A percentile compares a stretch with the other conserved stretches of the same genome.
Conservation (phyloP, 2,113 vertebrate species). For the Coturnix japonica region DNA sequence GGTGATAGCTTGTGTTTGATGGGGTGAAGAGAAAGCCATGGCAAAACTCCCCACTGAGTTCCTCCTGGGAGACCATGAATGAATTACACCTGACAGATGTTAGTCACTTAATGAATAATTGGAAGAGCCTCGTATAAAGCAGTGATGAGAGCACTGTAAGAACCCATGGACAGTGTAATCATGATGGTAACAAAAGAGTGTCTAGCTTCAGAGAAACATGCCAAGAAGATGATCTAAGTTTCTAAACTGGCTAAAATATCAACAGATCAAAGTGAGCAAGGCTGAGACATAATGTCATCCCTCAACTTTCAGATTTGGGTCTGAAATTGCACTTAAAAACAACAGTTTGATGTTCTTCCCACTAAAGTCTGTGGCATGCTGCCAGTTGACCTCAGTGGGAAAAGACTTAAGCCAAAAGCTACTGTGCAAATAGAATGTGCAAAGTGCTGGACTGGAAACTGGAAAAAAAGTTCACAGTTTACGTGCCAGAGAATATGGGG, state of each 20-base stretch:
- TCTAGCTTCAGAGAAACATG: constrained; percentile 21
- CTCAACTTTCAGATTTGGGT: constrained; percentile 17
- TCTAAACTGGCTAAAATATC: constrained; percentile 24
- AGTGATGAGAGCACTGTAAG: constrained; percentile 44
- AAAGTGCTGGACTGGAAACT: not conserved
- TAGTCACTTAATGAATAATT: constrained; percentile 30
- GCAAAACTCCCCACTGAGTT: constrained; percentile 18
- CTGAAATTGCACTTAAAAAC: constrained; percentile 35
- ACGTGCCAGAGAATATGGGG: not conserved
- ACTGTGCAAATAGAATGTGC: not conserved
- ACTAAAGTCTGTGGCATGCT: constrained; percentile 6
- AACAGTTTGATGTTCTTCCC: constrained; percentile 32
- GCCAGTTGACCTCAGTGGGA: constrained; percentile 42
- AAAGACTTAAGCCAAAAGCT: constrained; percentile 12
- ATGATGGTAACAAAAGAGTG: constrained; percentile 37
- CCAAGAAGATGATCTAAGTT: constrained; percentile 45
- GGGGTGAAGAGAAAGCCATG: constrained; percentile 20
- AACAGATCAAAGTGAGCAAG: constrained; percentile 5
- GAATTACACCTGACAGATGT: constrained; percentile 18
- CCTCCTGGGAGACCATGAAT: constrained; percentile 33
- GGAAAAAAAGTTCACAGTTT: not conserved
- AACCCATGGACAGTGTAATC: constrained; percentile 52
- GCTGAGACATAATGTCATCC: constrained; percentile 42
- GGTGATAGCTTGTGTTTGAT: constrained; percentile 37
- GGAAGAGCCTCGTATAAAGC: constrained; percentile 35